Evolutionary conservation across 2,113 vertebrate species (phyloP).

Genomic region (Aspidoscelis tigris): DNA sequence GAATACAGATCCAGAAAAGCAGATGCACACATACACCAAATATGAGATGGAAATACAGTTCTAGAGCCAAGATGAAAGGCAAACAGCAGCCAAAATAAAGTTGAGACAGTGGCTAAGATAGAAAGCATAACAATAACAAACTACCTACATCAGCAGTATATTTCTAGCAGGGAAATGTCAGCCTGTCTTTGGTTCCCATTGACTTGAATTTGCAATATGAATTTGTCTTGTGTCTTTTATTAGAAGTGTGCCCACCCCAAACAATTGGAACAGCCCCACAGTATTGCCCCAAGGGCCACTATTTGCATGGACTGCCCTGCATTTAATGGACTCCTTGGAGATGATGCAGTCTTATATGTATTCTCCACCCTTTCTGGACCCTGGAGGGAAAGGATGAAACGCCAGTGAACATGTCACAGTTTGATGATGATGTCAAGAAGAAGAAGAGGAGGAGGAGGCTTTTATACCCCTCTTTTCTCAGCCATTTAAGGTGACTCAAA

Average conservation of each 20-base stretch:
- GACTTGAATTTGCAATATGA: neutral
- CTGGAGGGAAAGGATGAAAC: too few relatives aligned
- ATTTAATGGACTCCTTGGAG: too few relatives aligned
- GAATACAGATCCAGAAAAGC: slow-evolving; percentile 19
- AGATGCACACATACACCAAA: slow-evolving; percentile 16
- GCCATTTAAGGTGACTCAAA: too few relatives aligned
- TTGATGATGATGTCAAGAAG: too few relatives aligned
- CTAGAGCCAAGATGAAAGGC: neutral
- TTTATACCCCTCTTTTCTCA: too few relatives aligned
- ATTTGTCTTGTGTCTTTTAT: neutral
- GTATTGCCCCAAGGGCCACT: too few relatives aligned
- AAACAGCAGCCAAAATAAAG: slow-evolving; percentile 36
- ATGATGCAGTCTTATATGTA: too few relatives aligned
- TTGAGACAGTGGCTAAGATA: slow-evolving; percentile 37
- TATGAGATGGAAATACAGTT: slow-evolving; percentile 25
- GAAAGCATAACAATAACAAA: neutral
- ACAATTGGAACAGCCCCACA: too few relatives aligned
- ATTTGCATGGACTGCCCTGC: too few relatives aligned
- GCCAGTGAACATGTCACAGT: too few relatives aligned
- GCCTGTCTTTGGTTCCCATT: neutral
- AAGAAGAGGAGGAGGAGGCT: too few relatives aligned
- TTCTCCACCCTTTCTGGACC: too few relatives aligned
- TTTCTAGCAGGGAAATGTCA: neutral
- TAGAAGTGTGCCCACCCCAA: neutral
- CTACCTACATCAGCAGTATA: slow-evolving; percentile 4